phyloP scores from a whole-genome alignment of 2,113 vertebrate species.

The Chionomys nivalis region DNA sequence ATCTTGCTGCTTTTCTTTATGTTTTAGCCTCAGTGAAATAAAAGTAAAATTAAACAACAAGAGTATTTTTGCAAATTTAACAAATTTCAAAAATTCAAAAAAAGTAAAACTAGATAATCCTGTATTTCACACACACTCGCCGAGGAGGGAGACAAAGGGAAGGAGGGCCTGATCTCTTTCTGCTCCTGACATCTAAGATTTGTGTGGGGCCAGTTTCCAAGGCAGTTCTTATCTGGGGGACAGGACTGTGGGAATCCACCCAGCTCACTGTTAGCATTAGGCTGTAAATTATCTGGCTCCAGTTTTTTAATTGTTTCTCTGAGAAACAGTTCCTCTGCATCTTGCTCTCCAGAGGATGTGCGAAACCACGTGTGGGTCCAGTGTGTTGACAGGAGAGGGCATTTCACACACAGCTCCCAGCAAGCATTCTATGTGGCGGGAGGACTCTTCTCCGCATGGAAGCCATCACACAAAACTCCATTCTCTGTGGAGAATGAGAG shows the following conservation, averaged over 20 bases:
- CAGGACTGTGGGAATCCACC: neutral
- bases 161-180: fast-evolving
- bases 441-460: neutral
- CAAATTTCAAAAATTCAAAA: constrained; percentile 25
- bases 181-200: neutral
- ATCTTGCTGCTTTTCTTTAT: neutral
- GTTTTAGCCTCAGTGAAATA: neutral
- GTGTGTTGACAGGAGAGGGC: fast-evolving
- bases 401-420: neutral
- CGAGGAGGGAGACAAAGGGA: neutral
- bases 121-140: neutral
- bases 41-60: neutral
- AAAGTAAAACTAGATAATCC: neutral
- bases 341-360: neutral
- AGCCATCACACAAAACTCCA: neutral
- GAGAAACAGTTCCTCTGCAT: neutral
- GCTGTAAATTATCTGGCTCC: constrained; percentile 45
- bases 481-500: neutral
- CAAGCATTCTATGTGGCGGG: fast-evolving
- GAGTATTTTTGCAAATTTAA: no score
- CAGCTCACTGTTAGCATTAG: neutral
- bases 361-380: neutral
- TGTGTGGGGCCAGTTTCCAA: constrained; percentile 22
- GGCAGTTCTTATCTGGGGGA: constrained; percentile 29
- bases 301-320: constrained; percentile 45